These are phyloP conservation scores for Drosophila gaucha DNA, from an alignment of 2,888 invertebrate species.

Conservation along the genomic window DNA sequence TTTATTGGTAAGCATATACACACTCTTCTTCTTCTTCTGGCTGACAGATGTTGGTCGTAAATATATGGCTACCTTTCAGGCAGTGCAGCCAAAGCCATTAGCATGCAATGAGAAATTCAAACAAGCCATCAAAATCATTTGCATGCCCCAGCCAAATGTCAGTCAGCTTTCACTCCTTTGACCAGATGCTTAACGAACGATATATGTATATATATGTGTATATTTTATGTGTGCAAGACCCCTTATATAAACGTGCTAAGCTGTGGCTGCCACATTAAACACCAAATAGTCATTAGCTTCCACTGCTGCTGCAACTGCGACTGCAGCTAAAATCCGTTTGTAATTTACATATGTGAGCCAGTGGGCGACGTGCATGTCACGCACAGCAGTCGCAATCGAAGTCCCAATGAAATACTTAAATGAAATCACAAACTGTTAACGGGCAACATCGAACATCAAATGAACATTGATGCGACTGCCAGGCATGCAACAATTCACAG, in stretches of 20 bases:
- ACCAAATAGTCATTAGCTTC: conserved; percentile 73
- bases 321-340: conserved; percentile 30
- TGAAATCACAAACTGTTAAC: conserved; percentile 63
- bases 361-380: conserved; percentile 11
- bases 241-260: conserved; percentile 59
- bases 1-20: no score
- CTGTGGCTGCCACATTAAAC: conserved; percentile 64
- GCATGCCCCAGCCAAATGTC: conserved; percentile 27
- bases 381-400: conserved; percentile 29
- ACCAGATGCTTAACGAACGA: background rate
- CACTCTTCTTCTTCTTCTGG: background rate
- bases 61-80: conserved; percentile 3
- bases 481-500: conserved; percentile 10
- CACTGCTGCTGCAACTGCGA: conserved; percentile 13
- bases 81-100: background rate
- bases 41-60: conserved; percentile 9
- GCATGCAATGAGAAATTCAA: conserved; percentile 22
- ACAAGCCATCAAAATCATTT: conserved; percentile 28
- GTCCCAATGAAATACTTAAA: conserved; percentile 60
- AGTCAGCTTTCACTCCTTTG: conserved; percentile 26
- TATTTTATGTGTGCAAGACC: background rate
- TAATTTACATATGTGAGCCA: conserved; percentile 61
- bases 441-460: conserved; percentile 54
- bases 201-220: background rate
- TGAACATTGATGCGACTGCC: conserved; percentile 40